Base-by-base conservation (phyloP, 2,797 vertebrate species). In the Urocyon cinereoargenteus region DNA sequence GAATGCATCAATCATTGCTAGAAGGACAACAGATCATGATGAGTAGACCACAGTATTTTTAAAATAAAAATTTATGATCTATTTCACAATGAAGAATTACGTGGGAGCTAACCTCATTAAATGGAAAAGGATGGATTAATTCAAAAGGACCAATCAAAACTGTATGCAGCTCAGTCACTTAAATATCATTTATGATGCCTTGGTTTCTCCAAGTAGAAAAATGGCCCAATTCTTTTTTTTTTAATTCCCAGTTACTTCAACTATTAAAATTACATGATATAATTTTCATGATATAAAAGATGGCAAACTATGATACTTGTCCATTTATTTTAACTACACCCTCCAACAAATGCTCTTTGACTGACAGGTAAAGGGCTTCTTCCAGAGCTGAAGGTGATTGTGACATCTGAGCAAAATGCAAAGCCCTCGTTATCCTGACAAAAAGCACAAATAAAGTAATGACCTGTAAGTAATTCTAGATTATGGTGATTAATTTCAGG, bases 141-240 rank as follows among this genome's bases (percentile, higher is more conserved):
- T 51, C 26, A 95, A 75, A 86, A 15, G 34, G 57, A 26, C 36
- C 28, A 49, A 62, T 96, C 68, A 84, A 55, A 95, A 95, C 28
- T 81, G 5, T n/a, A 55, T 57, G 15, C 22, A 87, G 87, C 5
- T 88, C 40, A 86, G 82, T 49, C 59, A 53, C 36, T 94, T 96
- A 96, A 82, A 26, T 95, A 92, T 66, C 64, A 93, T 59, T 85
- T 81, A 81, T 11, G 4, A 62, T 81, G 19, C 16, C 31, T 94
- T 81, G 31, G 7, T 86, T 91, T 95, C 51, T 91, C 66, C 1
- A 59, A 36, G 28, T 14, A 92, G 72, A 93, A 97, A 98, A 94
- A 79, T 53, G 24, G 4, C 3, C 22, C 0, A 6, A n/a, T 21
- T 90, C 1, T 11, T 78, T 82, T 59, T 73, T n/a, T 61, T 62